Evolutionary conservation across 1,140 invertebrate genomes (phyloP), one percentile per base, ranked within the genome.

Genomic region (Triops cancriformis): DNA sequence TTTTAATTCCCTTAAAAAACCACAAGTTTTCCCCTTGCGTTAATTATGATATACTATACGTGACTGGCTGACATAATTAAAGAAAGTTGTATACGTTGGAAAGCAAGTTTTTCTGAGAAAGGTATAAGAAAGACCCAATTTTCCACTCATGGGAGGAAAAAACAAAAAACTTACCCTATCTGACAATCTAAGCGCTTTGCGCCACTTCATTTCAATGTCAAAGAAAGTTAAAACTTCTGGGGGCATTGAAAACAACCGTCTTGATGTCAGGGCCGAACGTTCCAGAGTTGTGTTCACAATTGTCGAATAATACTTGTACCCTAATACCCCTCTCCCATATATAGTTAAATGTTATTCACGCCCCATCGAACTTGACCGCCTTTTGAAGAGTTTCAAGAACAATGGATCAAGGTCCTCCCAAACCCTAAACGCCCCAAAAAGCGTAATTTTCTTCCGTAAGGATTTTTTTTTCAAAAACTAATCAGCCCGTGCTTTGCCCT

Each of bases 141-240:
- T 23, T 64, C 51, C 14, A n/a, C 23, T 64, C 10, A 64, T 18
- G 0, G 43, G 51, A 37, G 2, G 2, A 37, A 37, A 23, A 23
- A 23, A 5, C 18, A n/a, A 64, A 64, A 64, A 64, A 64, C 10
- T n/a, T 23, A 64, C 51, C 51, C 51, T 64, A 23, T 64, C 51
- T 3, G 10, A 64, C 0, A 23, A 64, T 64, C 51, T 64, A 6
- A 14, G 18, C 51, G 51, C 51, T 64, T 23, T 64, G 51, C 51
- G 51, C 51, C 23, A 64, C 51, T 64, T 64, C 51, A 64, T 64
- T 64, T 64, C 51, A 64, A 64, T 64, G 51, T 64, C 51, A 23
- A 64, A 64, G 51, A 64, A 64, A 64, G 51, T 64, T 64, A 12
- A 64, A n/a, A 18, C 0, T n/a, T 5, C 5, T 64, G 23, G 18